Conservation (phyloP, 2,113 vertebrate species). For the Alexandromys fortis region DNA sequence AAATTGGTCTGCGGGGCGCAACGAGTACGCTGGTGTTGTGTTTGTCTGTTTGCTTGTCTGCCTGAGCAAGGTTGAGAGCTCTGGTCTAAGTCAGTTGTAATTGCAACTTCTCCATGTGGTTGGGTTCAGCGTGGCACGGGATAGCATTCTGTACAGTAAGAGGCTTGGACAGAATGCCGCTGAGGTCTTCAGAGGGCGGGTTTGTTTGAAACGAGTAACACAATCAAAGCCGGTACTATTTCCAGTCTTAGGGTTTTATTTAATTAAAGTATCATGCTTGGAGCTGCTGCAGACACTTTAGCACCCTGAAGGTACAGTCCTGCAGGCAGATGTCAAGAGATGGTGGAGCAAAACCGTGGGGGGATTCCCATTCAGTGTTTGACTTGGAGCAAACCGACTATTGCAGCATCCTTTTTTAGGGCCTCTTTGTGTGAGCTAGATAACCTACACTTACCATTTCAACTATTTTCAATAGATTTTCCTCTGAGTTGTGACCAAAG, state of each 20-base stretch:
- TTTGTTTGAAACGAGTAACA: slow-evolving; percentile 22
- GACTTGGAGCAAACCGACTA: neutral
- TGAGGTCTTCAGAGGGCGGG: neutral
- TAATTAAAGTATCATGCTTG: neutral
- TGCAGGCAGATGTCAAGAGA: neutral
- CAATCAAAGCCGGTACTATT: neutral
- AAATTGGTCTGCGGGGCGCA: neutral
- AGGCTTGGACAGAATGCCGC: neutral
- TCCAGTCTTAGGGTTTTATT: slow-evolving; percentile 39
- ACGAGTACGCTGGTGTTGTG: neutral
- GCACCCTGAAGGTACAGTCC: neutral
- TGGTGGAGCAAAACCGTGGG: neutral
- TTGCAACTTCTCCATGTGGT: neutral
- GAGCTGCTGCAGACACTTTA: neutral
- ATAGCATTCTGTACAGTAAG: neutral
- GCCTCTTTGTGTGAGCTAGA: neutral
- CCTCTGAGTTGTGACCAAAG: slow-evolving; percentile 45
- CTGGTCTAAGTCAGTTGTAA: slow-evolving; percentile 36
- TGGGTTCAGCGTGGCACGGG: neutral
- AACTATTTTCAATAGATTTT: neutral
- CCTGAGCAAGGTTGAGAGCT: slow-evolving; percentile 14
- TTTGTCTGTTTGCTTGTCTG: neutral
- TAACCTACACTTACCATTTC: neutral
- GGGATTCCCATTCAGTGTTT: neutral
- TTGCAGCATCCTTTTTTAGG: neutral